Percentiles rank a stretch among this genome's conserved stretches.
Conservation (phyloP, 2,113 vertebrate genomes). For the Lethenteron reissneri region DNA sequence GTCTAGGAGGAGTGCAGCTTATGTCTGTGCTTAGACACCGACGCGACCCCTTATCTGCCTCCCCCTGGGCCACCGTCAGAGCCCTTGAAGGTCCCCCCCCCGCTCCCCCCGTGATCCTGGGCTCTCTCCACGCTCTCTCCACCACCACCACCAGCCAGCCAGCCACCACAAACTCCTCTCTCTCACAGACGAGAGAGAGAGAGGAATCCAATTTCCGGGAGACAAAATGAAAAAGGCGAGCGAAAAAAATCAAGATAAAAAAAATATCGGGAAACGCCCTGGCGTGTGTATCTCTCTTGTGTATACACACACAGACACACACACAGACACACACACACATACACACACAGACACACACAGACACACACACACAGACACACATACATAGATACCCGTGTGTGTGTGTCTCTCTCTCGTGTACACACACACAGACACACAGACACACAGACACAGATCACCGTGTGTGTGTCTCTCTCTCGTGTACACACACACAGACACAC, state of each 20-base stretch:
- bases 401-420: not conserved
- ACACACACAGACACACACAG: too few species aligned
- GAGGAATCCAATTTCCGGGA: not conserved
- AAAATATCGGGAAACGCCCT: not conserved
- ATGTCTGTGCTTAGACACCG: too few species aligned
- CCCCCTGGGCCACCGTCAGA: too few species aligned
- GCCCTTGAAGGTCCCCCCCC: too few species aligned
- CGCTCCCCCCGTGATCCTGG: too few species aligned
- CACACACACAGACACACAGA: not conserved
- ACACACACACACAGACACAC: too few species aligned
- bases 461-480: not conserved
- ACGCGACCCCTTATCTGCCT: too few species aligned
- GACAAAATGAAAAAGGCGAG: not conserved
- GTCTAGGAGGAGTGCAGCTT: too few species aligned
- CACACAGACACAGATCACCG: not conserved
- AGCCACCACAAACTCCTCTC: too few species aligned
- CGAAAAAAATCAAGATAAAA: not conserved
- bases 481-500: not conserved
- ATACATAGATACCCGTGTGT: not conserved
- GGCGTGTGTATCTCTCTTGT: not conserved
- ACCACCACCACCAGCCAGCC: too few species aligned
- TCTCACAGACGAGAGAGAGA: not conserved
- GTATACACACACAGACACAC: not conserved
- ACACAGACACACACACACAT: not conserved
- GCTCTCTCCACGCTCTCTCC: too few species aligned